Conservation (phyloP, 2,888 invertebrate species). For the Palloptera scutellata region DNA sequence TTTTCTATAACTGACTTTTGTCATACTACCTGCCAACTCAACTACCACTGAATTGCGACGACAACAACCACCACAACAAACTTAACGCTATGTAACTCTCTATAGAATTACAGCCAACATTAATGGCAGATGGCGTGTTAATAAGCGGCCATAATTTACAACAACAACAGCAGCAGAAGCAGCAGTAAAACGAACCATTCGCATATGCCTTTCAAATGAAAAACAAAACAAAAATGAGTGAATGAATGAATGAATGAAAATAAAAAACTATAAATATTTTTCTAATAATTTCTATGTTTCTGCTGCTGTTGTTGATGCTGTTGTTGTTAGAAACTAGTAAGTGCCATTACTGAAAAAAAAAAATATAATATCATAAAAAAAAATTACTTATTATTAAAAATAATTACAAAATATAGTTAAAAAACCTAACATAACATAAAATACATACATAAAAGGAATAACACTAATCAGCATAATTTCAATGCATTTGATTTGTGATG, state of each 20-base stretch:
- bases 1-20: slow-evolving; percentile 30
- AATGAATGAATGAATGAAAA: too few relatives aligned
- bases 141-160: slow-evolving; percentile 10
- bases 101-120: neutral
- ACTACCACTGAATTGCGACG: neutral
- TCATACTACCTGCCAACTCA: slow-evolving; percentile 20
- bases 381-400: slow-evolving; percentile 2
- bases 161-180: neutral
- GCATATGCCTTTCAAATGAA: too few relatives aligned
- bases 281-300: too few relatives aligned
- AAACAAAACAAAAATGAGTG: too few relatives aligned
- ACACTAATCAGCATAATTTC: too few relatives aligned
- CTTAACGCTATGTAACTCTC: neutral
- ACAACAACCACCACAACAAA: slow-evolving; percentile 11
- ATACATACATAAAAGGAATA: too few relatives aligned
- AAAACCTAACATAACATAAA: too few relatives aligned
- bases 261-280: too few relatives aligned
- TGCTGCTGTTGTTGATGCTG: too few relatives aligned
- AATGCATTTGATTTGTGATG: too few relatives aligned
- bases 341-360: neutral
- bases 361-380: neutral
- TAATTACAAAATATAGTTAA: neutral
- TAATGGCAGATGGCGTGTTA: slow-evolving; percentile 17
- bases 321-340: too few relatives aligned
- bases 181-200: too few relatives aligned